Conservation (phyloP, 2,797 vertebrate species). For the Enteromius fasciolatus region DNA sequence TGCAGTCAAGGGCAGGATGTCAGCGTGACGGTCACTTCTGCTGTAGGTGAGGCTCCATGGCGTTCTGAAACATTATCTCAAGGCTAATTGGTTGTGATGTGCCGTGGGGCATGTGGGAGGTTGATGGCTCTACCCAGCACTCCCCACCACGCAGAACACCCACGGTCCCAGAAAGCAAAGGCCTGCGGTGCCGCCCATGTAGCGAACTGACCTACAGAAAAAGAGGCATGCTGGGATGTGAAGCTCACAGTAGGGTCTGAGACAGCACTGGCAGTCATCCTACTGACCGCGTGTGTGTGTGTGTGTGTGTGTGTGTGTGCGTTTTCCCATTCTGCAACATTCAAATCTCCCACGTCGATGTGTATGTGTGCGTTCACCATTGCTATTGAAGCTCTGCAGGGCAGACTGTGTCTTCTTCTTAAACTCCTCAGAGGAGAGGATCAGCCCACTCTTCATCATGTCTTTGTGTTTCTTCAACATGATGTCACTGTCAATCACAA, state of each 20-base stretch:
- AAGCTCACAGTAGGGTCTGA: conserved; percentile 48
- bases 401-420: conserved; percentile 79
- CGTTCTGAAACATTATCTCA: conserved; percentile 52
- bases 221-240: conserved; percentile 48
- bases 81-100: conserved; percentile 56
- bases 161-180: conserved; percentile 26
- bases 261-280: conserved; percentile 42
- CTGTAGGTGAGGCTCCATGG: conserved; percentile 41
- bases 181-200: conserved; percentile 47
- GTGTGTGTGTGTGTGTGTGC: neutral
- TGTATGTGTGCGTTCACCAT: conserved; percentile 69
- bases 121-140: conserved; percentile 42
- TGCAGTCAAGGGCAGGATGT: conserved; percentile 46
- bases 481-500: conserved; percentile 79
- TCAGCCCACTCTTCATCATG: conserved; percentile 81
- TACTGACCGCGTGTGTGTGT: conserved; percentile 25
- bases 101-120: conserved; percentile 46
- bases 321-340: conserved; percentile 36
- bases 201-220: conserved; percentile 54
- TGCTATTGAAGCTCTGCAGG: conserved; percentile 77
- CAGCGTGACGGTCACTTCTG: conserved; percentile 42
- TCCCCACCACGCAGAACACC: conserved; percentile 29
- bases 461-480: conserved; percentile 84
- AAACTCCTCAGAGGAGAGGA: conserved; percentile 81
- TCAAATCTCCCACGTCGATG: conserved; percentile 15